phyloP scores from a whole-genome alignment of 2,797 vertebrate genomes.

The Sebastes hubbsi region DNA sequence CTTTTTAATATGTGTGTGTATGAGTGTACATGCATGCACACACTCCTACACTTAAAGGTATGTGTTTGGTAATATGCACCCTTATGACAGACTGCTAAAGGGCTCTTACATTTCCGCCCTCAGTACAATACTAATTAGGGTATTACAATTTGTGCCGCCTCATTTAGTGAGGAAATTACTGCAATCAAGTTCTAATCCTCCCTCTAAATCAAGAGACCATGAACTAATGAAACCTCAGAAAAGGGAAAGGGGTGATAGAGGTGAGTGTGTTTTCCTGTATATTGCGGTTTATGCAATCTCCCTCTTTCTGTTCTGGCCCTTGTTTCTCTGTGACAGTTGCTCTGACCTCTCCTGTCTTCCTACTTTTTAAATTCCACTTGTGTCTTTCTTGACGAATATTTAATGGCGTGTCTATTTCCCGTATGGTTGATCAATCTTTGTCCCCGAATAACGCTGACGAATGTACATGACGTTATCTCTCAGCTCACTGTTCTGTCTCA shows the following conservation, averaged over 20 bases:
- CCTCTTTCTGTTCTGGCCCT: not conserved
- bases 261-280: not conserved
- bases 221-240: constrained; percentile 33
- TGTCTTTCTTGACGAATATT: not conserved
- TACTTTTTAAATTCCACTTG: not conserved
- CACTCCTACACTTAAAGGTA: not conserved
- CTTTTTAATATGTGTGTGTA: not conserved
- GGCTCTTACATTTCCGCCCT: constrained; percentile 38
- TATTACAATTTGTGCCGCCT: constrained; percentile 66
- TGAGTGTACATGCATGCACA: not conserved
- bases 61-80: constrained; percentile 21
- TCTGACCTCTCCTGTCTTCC: constrained; percentile 10
- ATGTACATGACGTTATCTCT: constrained; percentile 31
- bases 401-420: constrained; percentile 13
- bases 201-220: constrained; percentile 51
- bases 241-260: not conserved
- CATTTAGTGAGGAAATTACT: constrained; percentile 69
- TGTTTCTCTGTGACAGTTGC: not conserved
- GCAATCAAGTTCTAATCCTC: constrained; percentile 65
- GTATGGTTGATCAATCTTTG: constrained; percentile 12
- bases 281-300: not conserved
- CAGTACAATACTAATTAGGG: constrained; percentile 59
- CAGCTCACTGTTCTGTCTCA: not conserved
- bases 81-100: constrained; percentile 21
- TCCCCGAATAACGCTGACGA: not conserved